Base-by-base conservation (phyloP, 2,888 invertebrate species). In the Ophion ellenae region DNA sequence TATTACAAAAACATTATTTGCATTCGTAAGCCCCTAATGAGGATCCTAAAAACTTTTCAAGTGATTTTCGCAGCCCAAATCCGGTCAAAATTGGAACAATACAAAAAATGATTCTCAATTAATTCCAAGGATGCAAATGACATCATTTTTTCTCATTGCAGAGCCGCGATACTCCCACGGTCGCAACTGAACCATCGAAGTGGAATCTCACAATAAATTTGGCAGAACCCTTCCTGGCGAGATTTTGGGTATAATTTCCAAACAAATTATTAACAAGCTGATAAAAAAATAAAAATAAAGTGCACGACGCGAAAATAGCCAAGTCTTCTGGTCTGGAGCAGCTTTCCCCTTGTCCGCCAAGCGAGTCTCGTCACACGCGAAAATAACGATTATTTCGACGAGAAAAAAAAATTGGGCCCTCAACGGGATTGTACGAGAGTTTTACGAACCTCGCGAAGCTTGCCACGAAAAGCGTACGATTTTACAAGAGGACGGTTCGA, bases 381-480 rank as follows among this genome's bases (percentile, higher is more conserved):
- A 71, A 76, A 71, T 73, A 80, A 79, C 63, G 78, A 79, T 76
- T 53, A 83, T 64, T 67, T 69, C 47, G 59, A 40, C 57, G 28
- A 5, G 20, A 67, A 24, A 70, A 75, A 71, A 77, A 83, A 81
- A 84, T 84, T 79, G 78, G 53, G 53, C 66, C 40, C 80, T 64
- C 70, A 81, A 81, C 83, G 77, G 57, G 36, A 78, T 61, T 75
- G 63, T 75, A 84, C 70, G 78, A 14, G 75, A 86, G 47, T 81
- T 86, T 86, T 70, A 81, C 84, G 59, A 81, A 81, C 78, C 36
- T 75, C 77, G n/a, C 61, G 67, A 81, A 86, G 81, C 24, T 67
- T 78, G 83, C 69, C n/a, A 10, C 53, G 59, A 32, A 73, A 63
- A 70, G 59, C 69, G 28, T 64, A 64, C 64, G 20, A n/a, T 61